These are phyloP conservation scores for Mycalesis mineus DNA, from an alignment of 2,888 invertebrate genomes.

Conservation along the genomic window DNA sequence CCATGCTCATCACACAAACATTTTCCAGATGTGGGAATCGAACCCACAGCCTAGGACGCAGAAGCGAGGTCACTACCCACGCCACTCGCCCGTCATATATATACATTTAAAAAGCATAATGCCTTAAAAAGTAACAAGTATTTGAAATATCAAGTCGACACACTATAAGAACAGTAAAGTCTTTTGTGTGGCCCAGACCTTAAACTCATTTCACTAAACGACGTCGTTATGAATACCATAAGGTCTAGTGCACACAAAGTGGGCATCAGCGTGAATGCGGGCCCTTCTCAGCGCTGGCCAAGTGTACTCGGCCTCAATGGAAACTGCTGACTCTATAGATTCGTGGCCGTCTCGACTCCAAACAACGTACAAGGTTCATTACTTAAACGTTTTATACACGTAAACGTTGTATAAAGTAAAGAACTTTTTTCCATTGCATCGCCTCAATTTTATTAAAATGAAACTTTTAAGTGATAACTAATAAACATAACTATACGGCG, in stretches of 20 bases:
- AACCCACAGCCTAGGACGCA: no score
- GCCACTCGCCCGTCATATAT: no score
- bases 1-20: no score
- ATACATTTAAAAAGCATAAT: no score
- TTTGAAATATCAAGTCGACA: neutral
- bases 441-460: no score
- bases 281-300: constrained; percentile 1
- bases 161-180: neutral
- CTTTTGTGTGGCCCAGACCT: neutral
- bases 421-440: no score
- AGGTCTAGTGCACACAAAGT: constrained; percentile 1
- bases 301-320: constrained; percentile 1
- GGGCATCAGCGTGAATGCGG: neutral
- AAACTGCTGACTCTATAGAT: constrained; percentile 3
- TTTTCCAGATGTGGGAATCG: no score
- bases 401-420: neutral
- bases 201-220: neutral
- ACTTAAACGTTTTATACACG: neutral
- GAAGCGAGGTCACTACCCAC: no score
- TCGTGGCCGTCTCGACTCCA: no score
- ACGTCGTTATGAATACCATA: constrained; percentile 4
- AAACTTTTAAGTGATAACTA: no score
- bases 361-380: neutral
- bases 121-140: no score
- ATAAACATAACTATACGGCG: no score